phyloP scores from a whole-genome alignment of 2,888 invertebrate genomes.

The Drosophila picticornis region DNA sequence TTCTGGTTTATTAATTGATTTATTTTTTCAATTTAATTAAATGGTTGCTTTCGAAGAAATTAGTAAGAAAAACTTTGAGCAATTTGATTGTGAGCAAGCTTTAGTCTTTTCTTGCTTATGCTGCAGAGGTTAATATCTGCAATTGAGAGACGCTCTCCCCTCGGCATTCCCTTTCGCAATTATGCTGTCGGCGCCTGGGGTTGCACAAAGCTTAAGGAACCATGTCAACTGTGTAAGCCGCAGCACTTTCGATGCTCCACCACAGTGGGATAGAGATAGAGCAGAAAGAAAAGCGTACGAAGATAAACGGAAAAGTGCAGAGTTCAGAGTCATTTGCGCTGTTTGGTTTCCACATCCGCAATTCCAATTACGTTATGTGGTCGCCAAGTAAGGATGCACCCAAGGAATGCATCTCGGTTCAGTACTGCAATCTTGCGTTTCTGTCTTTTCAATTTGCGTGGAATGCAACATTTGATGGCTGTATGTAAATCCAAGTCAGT shows the following conservation, averaged over 20 bases:
- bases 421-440: conserved; percentile 17
- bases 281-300: conserved; percentile 4
- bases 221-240: conserved; percentile 26
- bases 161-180: conserved; percentile 17
- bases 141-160: not conserved
- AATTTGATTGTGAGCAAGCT: not conserved
- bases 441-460: conserved; percentile 34
- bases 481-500: conserved; percentile 52
- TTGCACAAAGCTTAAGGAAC: conserved; percentile 13
- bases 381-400: conserved; percentile 34
- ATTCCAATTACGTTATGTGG: conserved; percentile 68
- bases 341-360: conserved; percentile 65
- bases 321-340: conserved; percentile 68
- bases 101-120: not conserved
- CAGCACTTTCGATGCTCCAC: conserved; percentile 7
- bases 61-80: not conserved
- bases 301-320: conserved; percentile 25
- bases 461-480: not conserved
- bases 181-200: conserved; percentile 6
- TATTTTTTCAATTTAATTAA: not conserved
- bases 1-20: not conserved
- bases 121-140: not conserved
- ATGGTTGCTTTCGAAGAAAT: not conserved
- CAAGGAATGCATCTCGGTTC: conserved; percentile 27
- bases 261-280: not conserved